Evolutionary conservation across 1,140 invertebrate species (phyloP), one percentile per base, ranked within the genome.

Genomic region (Hydropsyche tenuis): DNA sequence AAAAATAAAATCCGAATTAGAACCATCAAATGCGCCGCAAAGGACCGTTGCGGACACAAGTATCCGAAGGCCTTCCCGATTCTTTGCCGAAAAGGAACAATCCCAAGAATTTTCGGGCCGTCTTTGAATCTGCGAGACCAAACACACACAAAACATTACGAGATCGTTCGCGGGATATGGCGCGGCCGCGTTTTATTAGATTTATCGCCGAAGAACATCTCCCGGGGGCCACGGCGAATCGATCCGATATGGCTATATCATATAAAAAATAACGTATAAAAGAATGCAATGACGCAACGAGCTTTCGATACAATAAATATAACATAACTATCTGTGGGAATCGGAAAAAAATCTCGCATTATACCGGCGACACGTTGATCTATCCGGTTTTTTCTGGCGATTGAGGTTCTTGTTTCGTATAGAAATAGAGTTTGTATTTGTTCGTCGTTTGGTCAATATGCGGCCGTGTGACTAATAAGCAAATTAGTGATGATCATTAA

Each of bases 101-200:
- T 74, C 23, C 56, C 23, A 69, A 51, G 73, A 74, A 74, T 74
- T 74, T 74, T 74, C 66, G 72, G 65, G n/a, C 30, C 60, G 53
- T 56, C 56, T 69, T 70, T 74, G 72, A 68, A 53, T 68, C 72
- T 46, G 53, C 27, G 43, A 37, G 64, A 68, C 14, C 14, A 64
- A 46, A 73, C 18, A 64, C n/a, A n/a, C n/a, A n/a, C n/a, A 46
- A 73, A 65, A 22, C 56, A 48, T 16, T 60, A 23, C 27, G 46
- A 37, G 30, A 37, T n/a, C 23, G 56, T 45, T 16, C 22, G 25
- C 42, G 12, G 62, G 46, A 51, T 48, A 3, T 11, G 2, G 4
- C 6, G 27, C 23, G 7, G 20, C 65, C 25, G 25, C 68, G 16
- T 70, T 70, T 70, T 70, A 70, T 70, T 70, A 45, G 68, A 48